Evolutionary conservation across 2,113 vertebrate genomes (phyloP), one percentile per base, ranked within the genome.

Genomic region (Corythaixoides concolor): DNA sequence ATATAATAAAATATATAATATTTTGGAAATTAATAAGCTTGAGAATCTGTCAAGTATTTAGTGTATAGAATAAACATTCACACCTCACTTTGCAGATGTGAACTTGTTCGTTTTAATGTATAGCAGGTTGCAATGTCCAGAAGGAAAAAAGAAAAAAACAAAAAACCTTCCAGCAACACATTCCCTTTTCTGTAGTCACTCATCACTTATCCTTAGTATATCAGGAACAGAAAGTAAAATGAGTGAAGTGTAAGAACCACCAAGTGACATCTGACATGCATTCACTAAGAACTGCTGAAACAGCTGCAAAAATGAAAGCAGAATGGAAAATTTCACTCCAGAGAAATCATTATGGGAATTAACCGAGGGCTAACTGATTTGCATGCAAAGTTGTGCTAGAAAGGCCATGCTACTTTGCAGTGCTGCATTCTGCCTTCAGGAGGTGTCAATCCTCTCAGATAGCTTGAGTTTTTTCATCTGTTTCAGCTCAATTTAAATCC

Each of bases 101-200:
- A 88, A 93, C 84, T 78, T 95, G 77, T 89, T 82, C 35, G 64
- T 87, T 88, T 94, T 87, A 88, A 75, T 67, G 28, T 41, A 69
- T n/a, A 85, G 70, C 68, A 94, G 55, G 75, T 50, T 95, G 70
- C 78, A 93, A 90, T 59, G 90, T 76, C 47, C 59, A 93, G 67
- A 90, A 91, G 62, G 24, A 39, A 62, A 72, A 80, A 88, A 68
- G 37, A 3, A n/a, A 59, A 58, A 32, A 32, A 15, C 5, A 27
- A 33, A 45, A 69, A 79, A 59, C 66, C 82, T 91, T 87, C 45
- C 63, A 95, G 93, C 82, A 91, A 82, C 59, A 60, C 62, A 77
- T 94, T 93, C 66, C 50, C 82, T 94, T 86, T 95, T 89, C 85
- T 82, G 37, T 59, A 91, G 88, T 90, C 90, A 91, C 41, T 95